phyloP scores from a whole-genome alignment of 2,797 vertebrate genomes.

The Halcyon smyrnensis region DNA sequence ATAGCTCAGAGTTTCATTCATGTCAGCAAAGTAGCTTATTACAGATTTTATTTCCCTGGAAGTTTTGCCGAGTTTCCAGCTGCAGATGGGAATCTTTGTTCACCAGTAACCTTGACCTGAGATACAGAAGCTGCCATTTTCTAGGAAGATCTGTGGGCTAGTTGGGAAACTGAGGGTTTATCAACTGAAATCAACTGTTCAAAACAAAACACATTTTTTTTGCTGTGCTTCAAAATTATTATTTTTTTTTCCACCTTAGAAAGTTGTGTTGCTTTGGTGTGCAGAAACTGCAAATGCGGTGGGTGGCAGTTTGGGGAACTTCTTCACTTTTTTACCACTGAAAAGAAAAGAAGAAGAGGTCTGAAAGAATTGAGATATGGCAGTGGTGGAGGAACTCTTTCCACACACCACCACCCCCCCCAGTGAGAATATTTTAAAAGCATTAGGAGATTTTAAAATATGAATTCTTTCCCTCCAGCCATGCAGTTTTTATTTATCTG shows the following conservation, averaged over 20 bases:
- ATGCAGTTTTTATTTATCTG: not conserved
- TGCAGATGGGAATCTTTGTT: constrained; percentile 3
- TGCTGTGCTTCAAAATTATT: not conserved
- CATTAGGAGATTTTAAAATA: not conserved
- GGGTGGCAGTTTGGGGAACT: not conserved
- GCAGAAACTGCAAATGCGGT: not conserved
- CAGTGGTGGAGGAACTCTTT: not conserved
- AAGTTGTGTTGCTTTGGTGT: not conserved
- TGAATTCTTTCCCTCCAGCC: not conserved
- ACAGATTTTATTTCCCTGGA: constrained; percentile 31
- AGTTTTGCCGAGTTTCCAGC: constrained; percentile 31
- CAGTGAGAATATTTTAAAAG: not conserved
- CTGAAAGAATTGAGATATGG: not conserved
- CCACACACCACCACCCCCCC: no score
- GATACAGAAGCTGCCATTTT: constrained; percentile 10
- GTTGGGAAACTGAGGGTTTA: not conserved
- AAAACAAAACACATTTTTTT: not conserved
- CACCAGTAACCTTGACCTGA: not conserved
- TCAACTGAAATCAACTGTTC: not conserved
- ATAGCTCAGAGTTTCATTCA: constrained; percentile 14
- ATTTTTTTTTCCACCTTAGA: not conserved
- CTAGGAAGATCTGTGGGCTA: not conserved
- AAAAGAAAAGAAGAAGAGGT: not conserved
- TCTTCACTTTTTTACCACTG: not conserved
- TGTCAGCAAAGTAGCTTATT: not conserved